Conservation (phyloP, 2,888 invertebrate species). For the Alloplasta piceator region DNA sequence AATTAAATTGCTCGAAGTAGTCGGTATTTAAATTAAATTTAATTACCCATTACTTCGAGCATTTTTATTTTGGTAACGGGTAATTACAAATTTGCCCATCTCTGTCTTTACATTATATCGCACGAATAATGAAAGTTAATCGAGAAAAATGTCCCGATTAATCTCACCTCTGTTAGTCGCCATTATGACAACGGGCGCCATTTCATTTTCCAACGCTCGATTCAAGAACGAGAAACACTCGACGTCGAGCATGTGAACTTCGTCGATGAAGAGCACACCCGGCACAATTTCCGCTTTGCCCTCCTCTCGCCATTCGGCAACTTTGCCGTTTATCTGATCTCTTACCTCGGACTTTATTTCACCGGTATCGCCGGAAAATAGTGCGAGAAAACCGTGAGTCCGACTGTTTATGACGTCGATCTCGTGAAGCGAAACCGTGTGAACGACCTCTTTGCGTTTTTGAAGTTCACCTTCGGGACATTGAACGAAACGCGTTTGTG, state of each 20-base stretch:
- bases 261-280: slow-evolving; percentile 98
- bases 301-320: slow-evolving; percentile 99
- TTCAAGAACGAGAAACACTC: slow-evolving; percentile 99
- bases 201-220: slow-evolving; percentile 97
- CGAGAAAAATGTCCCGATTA: background rate
- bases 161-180: slow-evolving; percentile 95
- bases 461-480: slow-evolving; percentile 99
- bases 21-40: no score
- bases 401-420: slow-evolving; percentile 99
- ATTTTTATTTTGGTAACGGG: no score
- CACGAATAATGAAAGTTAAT: no score
- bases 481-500: slow-evolving; percentile 95
- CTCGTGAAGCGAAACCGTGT: slow-evolving; percentile 99
- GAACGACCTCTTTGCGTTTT: slow-evolving; percentile 98
- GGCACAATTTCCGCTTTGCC: slow-evolving; percentile 99
- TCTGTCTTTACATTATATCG: no score
- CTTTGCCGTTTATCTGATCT: slow-evolving; percentile 98
- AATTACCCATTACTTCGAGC: no score
- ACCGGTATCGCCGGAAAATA: slow-evolving; percentile 99
- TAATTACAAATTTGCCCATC: background rate
- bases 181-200: slow-evolving; percentile 99
- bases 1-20: no score
- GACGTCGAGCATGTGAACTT: slow-evolving; percentile 99
- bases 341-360: slow-evolving; percentile 99
- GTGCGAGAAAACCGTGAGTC: slow-evolving; percentile 98